phyloP scores from a whole-genome alignment of 2,113 vertebrate species.

The Mesembrinibis cayennensis region DNA sequence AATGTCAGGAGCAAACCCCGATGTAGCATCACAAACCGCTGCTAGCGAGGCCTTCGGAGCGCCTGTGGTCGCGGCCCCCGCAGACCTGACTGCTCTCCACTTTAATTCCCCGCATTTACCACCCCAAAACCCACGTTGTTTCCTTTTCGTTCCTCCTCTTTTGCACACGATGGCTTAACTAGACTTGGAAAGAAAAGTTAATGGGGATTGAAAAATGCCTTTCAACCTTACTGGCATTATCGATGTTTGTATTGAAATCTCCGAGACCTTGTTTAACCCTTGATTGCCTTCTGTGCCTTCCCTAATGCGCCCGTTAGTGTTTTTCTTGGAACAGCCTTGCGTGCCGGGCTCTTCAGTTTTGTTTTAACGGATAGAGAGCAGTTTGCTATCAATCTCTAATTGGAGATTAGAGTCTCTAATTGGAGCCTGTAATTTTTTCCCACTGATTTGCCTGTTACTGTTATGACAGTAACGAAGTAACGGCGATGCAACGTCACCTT shows the following conservation, averaged over 20 bases:
- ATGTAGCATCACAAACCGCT: not conserved
- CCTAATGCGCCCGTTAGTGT: not conserved
- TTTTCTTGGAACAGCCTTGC: not conserved
- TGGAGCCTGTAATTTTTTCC: not conserved
- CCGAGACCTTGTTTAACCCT: not conserved
- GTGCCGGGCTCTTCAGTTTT: not conserved
- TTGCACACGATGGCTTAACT: not conserved
- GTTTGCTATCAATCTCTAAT: not conserved
- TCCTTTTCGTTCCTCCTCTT: not conserved
- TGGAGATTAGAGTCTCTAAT: not conserved
- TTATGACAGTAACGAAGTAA: not conserved
- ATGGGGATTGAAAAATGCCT: not conserved
- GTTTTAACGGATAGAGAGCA: not conserved
- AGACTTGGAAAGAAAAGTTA: not conserved
- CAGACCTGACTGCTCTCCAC: not conserved
- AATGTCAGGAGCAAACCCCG: constrained; percentile 38
- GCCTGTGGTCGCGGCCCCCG: not conserved
- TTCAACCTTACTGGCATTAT: not conserved
- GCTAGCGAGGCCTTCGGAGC: not conserved
- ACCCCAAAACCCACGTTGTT: not conserved
- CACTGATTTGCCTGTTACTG: not conserved
- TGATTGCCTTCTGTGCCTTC: not conserved
- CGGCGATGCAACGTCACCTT: not conserved
- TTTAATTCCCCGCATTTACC: not conserved
- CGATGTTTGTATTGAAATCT: not conserved